Conservation (phyloP, 2,888 invertebrate species). For the Chrysolina oricalcia region DNA sequence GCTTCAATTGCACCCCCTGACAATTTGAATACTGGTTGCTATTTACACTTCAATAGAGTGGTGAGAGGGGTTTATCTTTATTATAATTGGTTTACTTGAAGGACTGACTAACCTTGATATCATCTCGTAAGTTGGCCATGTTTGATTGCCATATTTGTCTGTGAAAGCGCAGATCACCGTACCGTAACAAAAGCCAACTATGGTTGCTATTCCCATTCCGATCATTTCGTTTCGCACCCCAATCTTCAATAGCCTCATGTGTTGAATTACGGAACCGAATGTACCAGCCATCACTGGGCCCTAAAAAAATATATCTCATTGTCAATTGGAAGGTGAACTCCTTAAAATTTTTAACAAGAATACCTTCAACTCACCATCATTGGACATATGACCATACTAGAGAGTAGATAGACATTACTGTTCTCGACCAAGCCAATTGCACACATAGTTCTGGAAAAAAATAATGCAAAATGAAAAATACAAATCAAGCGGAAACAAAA, state of each 20-base stretch:
- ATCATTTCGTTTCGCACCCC: constrained; percentile 81
- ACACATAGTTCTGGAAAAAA: constrained; percentile 76
- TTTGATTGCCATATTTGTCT: constrained; percentile 75
- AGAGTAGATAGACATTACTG: constrained; percentile 82
- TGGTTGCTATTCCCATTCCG: constrained; percentile 79
- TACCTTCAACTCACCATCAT: constrained; percentile 77
- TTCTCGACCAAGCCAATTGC: constrained; percentile 84
- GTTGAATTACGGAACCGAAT: constrained; percentile 82
- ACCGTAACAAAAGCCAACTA: constrained; percentile 82
- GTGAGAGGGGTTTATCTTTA: no score
- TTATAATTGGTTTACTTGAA: constrained; percentile 46
- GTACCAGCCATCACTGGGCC: constrained; percentile 86
- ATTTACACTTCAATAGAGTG: no score
- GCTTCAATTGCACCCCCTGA: no score
- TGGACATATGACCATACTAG: constrained; percentile 88
- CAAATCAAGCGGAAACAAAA: no score
- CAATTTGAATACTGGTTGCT: no score
- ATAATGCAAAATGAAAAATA: neutral
- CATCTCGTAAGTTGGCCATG: constrained; percentile 82
- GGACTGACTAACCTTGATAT: constrained; percentile 72
- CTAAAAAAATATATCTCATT: constrained; percentile 67
- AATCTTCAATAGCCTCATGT: constrained; percentile 76
- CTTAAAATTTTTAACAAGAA: neutral
- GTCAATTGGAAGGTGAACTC: neutral
- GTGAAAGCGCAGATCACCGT: constrained; percentile 75